Evolutionary conservation across 2,888 invertebrate genomes (phyloP).

Genomic region (Chymomyza amoena): DNA sequence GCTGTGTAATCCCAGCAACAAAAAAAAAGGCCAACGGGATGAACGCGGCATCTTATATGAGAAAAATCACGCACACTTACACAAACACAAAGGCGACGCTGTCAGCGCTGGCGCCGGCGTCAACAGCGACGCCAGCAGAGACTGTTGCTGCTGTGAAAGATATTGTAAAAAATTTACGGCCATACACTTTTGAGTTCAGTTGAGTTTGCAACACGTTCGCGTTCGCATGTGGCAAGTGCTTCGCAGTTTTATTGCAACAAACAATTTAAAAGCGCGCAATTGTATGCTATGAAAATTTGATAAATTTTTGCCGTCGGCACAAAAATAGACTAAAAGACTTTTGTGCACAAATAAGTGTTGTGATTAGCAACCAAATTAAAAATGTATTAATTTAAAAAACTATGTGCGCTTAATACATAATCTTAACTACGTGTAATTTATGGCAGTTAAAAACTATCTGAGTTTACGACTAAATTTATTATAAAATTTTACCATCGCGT

Average conservation of each 20-base stretch:
- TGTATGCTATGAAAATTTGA: conserved; percentile 43
- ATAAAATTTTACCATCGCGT: neutral
- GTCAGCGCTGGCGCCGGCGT: conserved; percentile 31
- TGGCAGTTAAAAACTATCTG: too few species aligned
- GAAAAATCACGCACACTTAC: conserved; percentile 59
- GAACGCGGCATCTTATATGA: conserved; percentile 42
- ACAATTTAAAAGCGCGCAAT: conserved; percentile 35
- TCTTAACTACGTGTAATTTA: too few species aligned
- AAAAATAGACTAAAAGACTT: neutral
- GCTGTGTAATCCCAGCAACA: conserved; percentile 47
- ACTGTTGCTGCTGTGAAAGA: conserved; percentile 39
- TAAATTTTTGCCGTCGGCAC: conserved; percentile 48
- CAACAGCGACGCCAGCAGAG: conserved; percentile 20
- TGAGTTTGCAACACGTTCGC: conserved; percentile 63
- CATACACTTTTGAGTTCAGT: conserved; percentile 63
- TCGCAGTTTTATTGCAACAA: conserved; percentile 9
- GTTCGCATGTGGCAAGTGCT: conserved; percentile 49
- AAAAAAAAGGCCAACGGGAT: conserved; percentile 24
- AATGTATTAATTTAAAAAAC: neutral
- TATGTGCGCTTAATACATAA: neutral
- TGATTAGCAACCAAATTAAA: neutral
- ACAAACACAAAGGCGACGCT: conserved; percentile 41
- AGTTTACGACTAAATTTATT: too few species aligned
- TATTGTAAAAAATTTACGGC: conserved; percentile 69
- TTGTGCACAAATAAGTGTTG: neutral